Evolutionary conservation across 2,888 invertebrate genomes (phyloP).

Genomic region (Caprella mutica): DNA sequence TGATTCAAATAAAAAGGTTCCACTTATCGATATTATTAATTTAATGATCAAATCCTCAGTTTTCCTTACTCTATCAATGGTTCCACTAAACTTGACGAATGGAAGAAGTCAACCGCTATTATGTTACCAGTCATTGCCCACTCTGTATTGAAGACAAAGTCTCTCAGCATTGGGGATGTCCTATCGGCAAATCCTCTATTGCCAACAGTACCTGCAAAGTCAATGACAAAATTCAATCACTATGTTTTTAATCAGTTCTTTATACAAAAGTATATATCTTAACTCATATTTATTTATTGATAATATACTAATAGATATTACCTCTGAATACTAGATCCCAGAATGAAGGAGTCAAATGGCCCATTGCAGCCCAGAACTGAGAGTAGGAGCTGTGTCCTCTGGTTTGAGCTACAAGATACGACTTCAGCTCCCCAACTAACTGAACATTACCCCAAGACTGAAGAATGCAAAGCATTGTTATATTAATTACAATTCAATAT

Average conservation of each 20-base stretch:
- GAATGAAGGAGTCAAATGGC: conserved; percentile 46
- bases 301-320: no score
- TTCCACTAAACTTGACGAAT: background rate
- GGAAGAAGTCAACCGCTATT: conserved; percentile 2
- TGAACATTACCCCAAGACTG: conserved; percentile 29
- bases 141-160: no score
- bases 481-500: background rate
- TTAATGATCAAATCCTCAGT: no score
- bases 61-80: conserved; percentile 1
- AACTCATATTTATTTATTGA: no score
- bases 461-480: background rate
- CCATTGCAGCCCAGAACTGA: conserved; percentile 44
- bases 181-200: conserved; percentile 43
- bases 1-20: no score
- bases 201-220: conserved; percentile 43
- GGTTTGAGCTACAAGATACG: conserved; percentile 20
- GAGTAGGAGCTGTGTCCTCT: conserved; percentile 12
- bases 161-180: no score
- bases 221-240: no score
- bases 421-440: conserved; percentile 17
- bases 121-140: background rate
- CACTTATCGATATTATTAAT: no score
- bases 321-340: conserved; percentile 41
- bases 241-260: no score
- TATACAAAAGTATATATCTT: no score